Evolutionary conservation across 2,113 vertebrate genomes (phyloP).

Genomic region (Proterorhinus semilunaris): DNA sequence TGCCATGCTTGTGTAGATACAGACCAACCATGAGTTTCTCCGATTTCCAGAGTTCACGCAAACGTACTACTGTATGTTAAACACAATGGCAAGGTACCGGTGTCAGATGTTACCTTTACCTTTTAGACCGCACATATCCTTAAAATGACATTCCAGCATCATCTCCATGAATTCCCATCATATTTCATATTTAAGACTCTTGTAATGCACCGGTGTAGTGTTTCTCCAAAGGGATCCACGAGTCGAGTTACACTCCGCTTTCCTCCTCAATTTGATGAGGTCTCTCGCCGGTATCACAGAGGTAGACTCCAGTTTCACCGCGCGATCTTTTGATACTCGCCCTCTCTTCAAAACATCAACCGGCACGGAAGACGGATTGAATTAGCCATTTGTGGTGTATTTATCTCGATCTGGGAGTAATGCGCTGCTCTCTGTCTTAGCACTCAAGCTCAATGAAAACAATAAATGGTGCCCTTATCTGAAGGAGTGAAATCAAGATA

Average conservation of each 20-base stretch:
- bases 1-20: no score
- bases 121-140: neutral
- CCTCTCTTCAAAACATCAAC: conserved; percentile 52
- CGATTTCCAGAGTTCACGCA: no score
- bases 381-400: conserved; percentile 62
- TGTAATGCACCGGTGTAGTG: conserved; percentile 22
- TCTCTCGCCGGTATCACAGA: conserved; percentile 42
- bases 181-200: conserved; percentile 29
- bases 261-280: conserved; percentile 56
- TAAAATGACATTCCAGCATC: conserved; percentile 12
- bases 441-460: conserved; percentile 72
- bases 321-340: conserved; percentile 53
- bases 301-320: conserved; percentile 55
- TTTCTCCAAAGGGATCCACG: conserved; percentile 37
- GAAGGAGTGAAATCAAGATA: conserved; percentile 69
- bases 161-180: conserved; percentile 13
- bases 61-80: no score
- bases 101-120: neutral
- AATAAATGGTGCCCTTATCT: conserved; percentile 78
- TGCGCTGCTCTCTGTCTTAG: conserved; percentile 63
- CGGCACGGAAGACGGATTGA: conserved; percentile 61
- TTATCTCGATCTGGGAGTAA: conserved; percentile 66
- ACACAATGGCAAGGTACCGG: no score
- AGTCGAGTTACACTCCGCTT: conserved; percentile 46
- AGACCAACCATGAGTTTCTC: no score